Evolutionary conservation across 1,140 invertebrate species (phyloP), one percentile per base, ranked within the genome.

Genomic region (Drosophila simulans): DNA sequence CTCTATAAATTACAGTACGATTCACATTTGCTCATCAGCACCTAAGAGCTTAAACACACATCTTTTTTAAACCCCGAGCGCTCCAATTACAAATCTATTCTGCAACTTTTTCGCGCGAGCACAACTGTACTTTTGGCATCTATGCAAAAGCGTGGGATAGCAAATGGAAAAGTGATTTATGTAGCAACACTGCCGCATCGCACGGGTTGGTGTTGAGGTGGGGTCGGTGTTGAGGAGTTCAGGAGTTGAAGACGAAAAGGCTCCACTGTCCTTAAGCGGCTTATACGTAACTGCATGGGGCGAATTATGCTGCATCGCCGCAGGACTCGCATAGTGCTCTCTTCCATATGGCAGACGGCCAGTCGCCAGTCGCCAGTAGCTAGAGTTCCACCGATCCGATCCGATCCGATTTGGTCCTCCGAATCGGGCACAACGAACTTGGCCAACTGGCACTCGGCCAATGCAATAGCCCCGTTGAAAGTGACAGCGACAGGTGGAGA

Each of bases 251-350:
- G 20, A 25, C 43, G 31, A 13, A 27, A 46, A 27, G 59, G 59
- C 54, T 59, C 54, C 54, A 40, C 53, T 56, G 72, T 40, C 60
- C 60, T 77, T 73, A 82, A 81, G 79, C 79, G 52, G 82, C 81
- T 86, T 77, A 86, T 34, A 86, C 34, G 64, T 54, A 56, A 52
- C 52, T 49, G 52, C 69, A 68, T 58, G 68, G 66, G 63, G 57
- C 73, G 59, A 69, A 80, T 85, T 86, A 86, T 86, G 78, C 78
- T 59, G 73, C 81, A 77, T 54, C 40, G 66, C 72, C 53, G 43
- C 54, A 60, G 77, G 57, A 43, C 37, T 63, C 27, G 13, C 13
- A 35, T 34, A 17, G 49, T 12, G 25, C 15, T 5, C 8, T 5
- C 11, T 13, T 51, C 49, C 55, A 62, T 31, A 62, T 56, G 66